These are phyloP conservation scores for Ricordea florida DNA, from an alignment of 92 coral and sea anemone species.

Conservation along the genomic window DNA sequence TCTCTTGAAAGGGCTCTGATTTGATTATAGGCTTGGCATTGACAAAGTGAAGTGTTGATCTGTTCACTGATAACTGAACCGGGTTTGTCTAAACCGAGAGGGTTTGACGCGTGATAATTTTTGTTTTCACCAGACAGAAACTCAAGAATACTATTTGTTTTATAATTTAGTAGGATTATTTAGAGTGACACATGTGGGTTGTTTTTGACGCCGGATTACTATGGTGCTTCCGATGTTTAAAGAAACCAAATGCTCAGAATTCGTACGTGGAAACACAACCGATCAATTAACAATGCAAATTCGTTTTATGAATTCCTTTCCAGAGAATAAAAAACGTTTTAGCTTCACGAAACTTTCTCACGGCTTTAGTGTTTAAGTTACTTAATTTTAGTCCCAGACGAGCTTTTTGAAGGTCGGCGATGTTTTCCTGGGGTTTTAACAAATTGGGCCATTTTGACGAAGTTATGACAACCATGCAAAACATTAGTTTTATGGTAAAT, in stretches of 20 bases:
- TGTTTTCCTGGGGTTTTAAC: too few relatives aligned
- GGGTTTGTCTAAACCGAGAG: too few relatives aligned
- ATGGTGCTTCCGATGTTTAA: constrained; percentile 6
- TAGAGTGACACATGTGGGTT: neutral
- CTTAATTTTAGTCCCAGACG: neutral
- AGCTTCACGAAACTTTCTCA: neutral
- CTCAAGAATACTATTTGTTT: too few relatives aligned
- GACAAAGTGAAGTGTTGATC: neutral
- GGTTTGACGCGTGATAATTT: too few relatives aligned
- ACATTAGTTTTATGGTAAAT: too few relatives aligned
- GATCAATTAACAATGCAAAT: neutral
- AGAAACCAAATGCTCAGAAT: constrained; percentile 18
- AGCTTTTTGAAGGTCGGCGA: neutral
- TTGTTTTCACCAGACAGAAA: too few relatives aligned
- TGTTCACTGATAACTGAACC: too few relatives aligned
- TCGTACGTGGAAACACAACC: neutral
- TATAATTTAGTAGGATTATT: constrained; percentile 19
- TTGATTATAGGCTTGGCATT: neutral
- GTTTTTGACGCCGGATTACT: neutral
- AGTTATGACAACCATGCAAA: too few relatives aligned
- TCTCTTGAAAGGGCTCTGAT: neutral
- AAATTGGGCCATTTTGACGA: too few relatives aligned
- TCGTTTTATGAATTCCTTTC: neutral
- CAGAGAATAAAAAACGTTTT: neutral
- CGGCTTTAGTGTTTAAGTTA: neutral